phyloP scores from a whole-genome alignment of 2,797 vertebrate species.

The Rhinogobio ventralis region DNA sequence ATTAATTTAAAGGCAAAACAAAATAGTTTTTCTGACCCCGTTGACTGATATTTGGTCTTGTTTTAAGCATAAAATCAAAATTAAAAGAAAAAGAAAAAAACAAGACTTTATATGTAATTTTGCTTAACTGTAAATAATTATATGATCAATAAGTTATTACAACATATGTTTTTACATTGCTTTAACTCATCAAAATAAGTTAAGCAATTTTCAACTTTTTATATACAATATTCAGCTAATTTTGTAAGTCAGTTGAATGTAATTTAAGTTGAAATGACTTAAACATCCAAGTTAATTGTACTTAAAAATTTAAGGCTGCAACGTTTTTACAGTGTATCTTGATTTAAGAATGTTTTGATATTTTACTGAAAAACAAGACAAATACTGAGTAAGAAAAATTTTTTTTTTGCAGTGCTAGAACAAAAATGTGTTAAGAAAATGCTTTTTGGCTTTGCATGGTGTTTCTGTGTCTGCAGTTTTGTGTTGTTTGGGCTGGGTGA shows the following conservation, averaged over 20 bases:
- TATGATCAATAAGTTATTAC: no score
- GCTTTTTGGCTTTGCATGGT: slow-evolving; percentile 26
- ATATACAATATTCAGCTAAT: no score
- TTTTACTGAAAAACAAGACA: not conserved
- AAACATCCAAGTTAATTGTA: no score
- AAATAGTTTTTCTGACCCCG: not conserved
- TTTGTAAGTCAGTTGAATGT: no score
- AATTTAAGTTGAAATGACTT: no score
- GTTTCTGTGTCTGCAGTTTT: slow-evolving; percentile 64
- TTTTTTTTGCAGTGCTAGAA: not conserved
- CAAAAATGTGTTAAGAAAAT: slow-evolving; percentile 7
- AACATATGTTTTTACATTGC: no score
- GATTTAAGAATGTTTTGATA: not conserved
- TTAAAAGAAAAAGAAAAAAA: no score
- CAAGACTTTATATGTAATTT: no score
- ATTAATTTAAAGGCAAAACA: no score
- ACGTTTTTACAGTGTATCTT: not conserved
- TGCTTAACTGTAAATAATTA: not conserved
- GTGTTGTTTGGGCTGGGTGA: slow-evolving; percentile 47
- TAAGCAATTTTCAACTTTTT: no score
- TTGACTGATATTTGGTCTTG: not conserved
- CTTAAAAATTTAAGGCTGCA: no score
- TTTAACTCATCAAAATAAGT: no score
- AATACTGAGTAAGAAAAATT: not conserved
- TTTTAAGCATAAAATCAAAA: not conserved